These are phyloP conservation scores for Callosobruchus maculatus DNA, from an alignment of 2,888 invertebrate genomes.

Conservation along the genomic window DNA sequence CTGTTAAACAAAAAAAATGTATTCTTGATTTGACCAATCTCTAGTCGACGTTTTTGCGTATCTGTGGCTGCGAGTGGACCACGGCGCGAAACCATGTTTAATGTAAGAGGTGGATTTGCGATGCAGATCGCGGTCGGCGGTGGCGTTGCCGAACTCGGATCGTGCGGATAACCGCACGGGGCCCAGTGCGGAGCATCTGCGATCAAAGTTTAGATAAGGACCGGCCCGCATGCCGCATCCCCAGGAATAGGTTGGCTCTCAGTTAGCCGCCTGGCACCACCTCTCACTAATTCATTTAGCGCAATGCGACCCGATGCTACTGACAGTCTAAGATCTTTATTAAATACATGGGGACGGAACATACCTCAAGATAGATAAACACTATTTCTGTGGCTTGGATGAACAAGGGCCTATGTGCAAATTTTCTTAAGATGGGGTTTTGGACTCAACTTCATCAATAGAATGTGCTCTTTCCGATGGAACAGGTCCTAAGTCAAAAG, in stretches of 20 bases:
- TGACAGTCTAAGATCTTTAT: too few relatives aligned
- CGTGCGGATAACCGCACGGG: constrained; percentile 28
- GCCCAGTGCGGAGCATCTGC: constrained; percentile 13
- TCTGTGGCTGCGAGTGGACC: constrained; percentile 9
- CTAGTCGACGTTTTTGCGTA: background rate
- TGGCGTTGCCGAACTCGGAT: constrained; percentile 22
- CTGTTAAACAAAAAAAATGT: too few relatives aligned
- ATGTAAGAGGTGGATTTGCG: constrained; percentile 40
- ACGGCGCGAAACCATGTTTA: constrained; percentile 42
- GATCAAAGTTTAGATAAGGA: constrained; percentile 25
- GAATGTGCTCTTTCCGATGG: too few relatives aligned
- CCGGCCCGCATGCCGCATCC: background rate
- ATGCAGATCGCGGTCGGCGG: constrained; percentile 26
- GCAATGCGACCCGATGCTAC: background rate
- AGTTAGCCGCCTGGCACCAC: background rate
- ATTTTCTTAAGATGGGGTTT: too few relatives aligned
- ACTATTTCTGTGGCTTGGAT: too few relatives aligned
- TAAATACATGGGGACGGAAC: too few relatives aligned
- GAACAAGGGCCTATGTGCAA: too few relatives aligned
- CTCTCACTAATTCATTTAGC: constrained; percentile 12
- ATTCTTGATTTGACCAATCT: too few relatives aligned
- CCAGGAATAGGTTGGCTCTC: background rate
- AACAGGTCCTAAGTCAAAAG: too few relatives aligned
- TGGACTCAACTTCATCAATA: too few relatives aligned
- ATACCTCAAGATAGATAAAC: too few relatives aligned